Percentiles rank a stretch among this genome's conserved stretches.
These are phyloP conservation scores for Tympanuchus pallidicinctus DNA, from an alignment of 2,113 vertebrate species.

Conservation along the genomic window DNA sequence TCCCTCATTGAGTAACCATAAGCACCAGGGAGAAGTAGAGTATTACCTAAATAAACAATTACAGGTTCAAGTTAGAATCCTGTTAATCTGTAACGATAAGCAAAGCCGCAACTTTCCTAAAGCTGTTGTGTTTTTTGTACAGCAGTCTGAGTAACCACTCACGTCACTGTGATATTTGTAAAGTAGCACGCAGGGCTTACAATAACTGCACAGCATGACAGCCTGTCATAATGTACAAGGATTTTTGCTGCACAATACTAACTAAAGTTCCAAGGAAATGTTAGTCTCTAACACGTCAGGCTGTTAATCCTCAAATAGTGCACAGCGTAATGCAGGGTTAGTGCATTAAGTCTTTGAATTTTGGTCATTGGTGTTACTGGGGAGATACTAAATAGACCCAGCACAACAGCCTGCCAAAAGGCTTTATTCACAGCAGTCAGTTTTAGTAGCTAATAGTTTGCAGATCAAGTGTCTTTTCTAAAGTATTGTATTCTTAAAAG, in stretches of 20 bases:
- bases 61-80: neutral
- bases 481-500: neutral
- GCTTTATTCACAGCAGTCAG: neutral
- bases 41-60: slow-evolving; percentile 23
- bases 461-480: neutral
- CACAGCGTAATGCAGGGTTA: neutral
- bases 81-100: neutral
- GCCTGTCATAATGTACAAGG: neutral
- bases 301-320: neutral
- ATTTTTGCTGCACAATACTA: neutral
- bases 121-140: neutral
- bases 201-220: neutral
- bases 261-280: neutral
- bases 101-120: neutral
- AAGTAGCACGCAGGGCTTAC: neutral
- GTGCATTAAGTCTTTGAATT: neutral
- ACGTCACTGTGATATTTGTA: slow-evolving; percentile 18
- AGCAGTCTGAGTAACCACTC: neutral
- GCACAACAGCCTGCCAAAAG: neutral
- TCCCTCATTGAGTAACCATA: neutral
- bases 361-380: neutral
- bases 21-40: neutral
- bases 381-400: neutral
- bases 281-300: neutral
- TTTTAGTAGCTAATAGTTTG: neutral